Base-by-base conservation (phyloP, 2,113 vertebrate genomes). In the Aspidoscelis tigris region DNA sequence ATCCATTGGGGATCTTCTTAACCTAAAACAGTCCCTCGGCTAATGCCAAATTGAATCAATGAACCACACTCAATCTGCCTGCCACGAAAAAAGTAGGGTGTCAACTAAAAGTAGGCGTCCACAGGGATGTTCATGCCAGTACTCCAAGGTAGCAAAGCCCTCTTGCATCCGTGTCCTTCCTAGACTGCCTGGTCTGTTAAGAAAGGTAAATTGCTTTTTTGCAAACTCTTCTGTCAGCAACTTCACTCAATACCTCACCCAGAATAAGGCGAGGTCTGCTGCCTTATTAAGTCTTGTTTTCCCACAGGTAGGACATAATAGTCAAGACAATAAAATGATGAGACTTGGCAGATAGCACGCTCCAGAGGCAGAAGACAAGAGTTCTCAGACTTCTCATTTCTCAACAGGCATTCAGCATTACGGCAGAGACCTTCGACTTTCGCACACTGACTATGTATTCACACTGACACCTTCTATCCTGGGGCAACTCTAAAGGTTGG, bases 271-370 rank as follows among this genome's bases (percentile, higher is more conserved):
- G 16, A 39, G 16, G 53, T 24, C 33, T 33, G 5, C 43, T 22
- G 39, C 53, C 16, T 75, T 44, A 66, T 86, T 76, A 20, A 47
- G 14, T 69, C 43, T 26, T 33, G 84, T 44, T 76, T 81, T 82
- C 39, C 76, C 68, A 22, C 41, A 39, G 39, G 26, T 69, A 73
- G 4, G 65, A 70, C 58, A n/a, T 12, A 7, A 12, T 58, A 20
- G 12, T 6, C n/a, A 21, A 39, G 50, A 24, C 2, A 12, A 68
- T n/a, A 73, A 61, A 43, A 44, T 43, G 39, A 12, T 7, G 4
- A n/a, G 72, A 69, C 14, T 9, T 18, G 5, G 47, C 50, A 78
- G 43, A 55, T 18, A 26, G 7, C 22, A 24, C 6, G 1, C 21
- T 39, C 18, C 69, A 47, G n/a, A 22, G n/a, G 14, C 43, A 65